Percentiles rank a stretch among this genome's conserved stretches.
These are phyloP conservation scores for Coendou prehensilis DNA, from an alignment of 2,797 vertebrate genomes.

Conservation along the genomic window DNA sequence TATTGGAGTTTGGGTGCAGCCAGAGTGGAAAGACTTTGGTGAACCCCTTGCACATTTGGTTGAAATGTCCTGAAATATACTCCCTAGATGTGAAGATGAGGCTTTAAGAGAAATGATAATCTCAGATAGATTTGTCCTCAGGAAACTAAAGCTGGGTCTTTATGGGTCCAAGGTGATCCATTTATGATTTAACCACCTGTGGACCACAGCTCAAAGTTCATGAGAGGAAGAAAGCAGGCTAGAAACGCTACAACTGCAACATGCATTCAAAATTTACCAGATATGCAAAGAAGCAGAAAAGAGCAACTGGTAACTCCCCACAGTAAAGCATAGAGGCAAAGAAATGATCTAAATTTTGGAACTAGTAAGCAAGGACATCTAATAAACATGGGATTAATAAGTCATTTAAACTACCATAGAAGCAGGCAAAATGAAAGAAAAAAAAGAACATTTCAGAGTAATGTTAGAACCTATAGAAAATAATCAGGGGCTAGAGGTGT, in stretches of 20 bases:
- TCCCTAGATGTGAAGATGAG: neutral
- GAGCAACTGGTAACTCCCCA: neutral
- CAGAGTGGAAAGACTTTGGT: neutral
- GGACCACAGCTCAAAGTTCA: neutral
- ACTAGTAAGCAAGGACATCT: neutral
- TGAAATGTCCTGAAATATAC: neutral
- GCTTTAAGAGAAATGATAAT: neutral
- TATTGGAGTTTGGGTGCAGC: neutral
- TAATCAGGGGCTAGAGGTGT: no score
- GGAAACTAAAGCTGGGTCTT: neutral
- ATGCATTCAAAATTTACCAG: neutral
- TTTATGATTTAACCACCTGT: neutral
- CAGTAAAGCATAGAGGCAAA: neutral
- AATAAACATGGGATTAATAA: neutral
- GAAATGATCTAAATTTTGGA: constrained; percentile 1
- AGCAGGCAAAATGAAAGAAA: neutral
- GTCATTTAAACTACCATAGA: neutral
- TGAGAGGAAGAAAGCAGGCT: neutral
- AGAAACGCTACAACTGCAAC: neutral
- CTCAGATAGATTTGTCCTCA: neutral
- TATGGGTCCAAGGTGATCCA: neutral
- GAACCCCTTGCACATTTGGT: neutral
- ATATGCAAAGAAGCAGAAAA: neutral
- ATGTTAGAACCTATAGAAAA: neutral
- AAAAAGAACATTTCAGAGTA: neutral